Evolutionary conservation across 1,140 invertebrate genomes (phyloP).

Genomic region (Anoplophora glabripennis): DNA sequence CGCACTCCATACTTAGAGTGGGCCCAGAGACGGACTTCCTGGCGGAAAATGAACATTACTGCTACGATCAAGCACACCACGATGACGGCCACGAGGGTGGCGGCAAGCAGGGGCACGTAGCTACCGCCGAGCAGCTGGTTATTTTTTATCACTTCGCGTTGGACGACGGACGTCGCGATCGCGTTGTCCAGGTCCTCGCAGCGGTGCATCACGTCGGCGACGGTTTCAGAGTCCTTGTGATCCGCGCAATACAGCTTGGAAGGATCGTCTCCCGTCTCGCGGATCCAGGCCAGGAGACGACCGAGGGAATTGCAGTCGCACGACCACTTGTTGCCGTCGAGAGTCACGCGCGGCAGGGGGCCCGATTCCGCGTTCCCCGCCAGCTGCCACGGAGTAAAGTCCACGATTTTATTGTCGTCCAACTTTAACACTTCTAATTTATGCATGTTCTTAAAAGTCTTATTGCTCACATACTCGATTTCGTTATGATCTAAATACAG

Average conservation of each 20-base stretch:
- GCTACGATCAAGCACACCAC: constrained; percentile 66
- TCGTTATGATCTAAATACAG: constrained; percentile 80
- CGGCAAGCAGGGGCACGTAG: constrained; percentile 69
- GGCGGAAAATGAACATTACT: constrained; percentile 71
- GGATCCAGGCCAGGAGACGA: constrained; percentile 64
- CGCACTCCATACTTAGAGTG: constrained; percentile 71
- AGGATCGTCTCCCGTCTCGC: constrained; percentile 59
- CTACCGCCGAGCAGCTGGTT: constrained; percentile 55
- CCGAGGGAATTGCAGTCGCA: constrained; percentile 68
- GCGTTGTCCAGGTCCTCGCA: constrained; percentile 63
- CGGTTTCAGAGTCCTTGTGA: constrained; percentile 51
- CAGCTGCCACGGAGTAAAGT: constrained; percentile 72
- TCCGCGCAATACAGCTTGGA: constrained; percentile 60
- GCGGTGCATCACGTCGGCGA: constrained; percentile 59
- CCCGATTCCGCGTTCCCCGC: constrained; percentile 54
- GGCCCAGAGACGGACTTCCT: constrained; percentile 71
- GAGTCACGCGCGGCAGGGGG: constrained; percentile 58
- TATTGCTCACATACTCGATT: constrained; percentile 69
- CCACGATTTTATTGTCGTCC: constrained; percentile 74
- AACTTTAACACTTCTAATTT: constrained; percentile 74
- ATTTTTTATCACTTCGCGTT: constrained; percentile 58
- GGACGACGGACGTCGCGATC: constrained; percentile 60
- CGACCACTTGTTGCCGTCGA: constrained; percentile 70
- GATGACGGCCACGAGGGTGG: constrained; percentile 69
- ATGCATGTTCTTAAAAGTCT: constrained; percentile 70